Percentiles rank a stretch among this genome's conserved stretches.
These are phyloP conservation scores for Meandrina meandrites DNA, from an alignment of 92 coral and sea anemone species.

Conservation along the genomic window DNA sequence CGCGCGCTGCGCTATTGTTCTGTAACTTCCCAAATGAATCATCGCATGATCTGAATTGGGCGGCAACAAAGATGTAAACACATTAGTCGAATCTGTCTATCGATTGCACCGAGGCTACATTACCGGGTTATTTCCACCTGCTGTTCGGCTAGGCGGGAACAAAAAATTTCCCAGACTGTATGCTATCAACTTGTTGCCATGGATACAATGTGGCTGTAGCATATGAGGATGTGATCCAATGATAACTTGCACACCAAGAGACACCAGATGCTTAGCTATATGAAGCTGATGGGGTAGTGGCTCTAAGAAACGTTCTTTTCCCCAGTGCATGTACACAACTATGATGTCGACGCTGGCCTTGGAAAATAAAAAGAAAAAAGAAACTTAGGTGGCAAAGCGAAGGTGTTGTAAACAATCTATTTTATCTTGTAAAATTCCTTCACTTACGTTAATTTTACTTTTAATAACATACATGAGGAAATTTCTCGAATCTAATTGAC, in stretches of 20 bases:
- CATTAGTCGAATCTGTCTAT: no score
- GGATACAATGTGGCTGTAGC: slow-evolving; percentile 53
- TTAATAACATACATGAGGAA: no score
- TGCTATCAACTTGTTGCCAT: slow-evolving; percentile 40
- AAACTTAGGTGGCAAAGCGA: background rate
- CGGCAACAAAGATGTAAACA: no score
- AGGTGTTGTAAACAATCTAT: no score
- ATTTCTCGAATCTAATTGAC: no score
- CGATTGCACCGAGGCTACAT: no score
- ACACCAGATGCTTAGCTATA: slow-evolving; percentile 41
- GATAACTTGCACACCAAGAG: slow-evolving; percentile 67
- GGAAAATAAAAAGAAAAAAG: background rate
- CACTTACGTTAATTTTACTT: no score
- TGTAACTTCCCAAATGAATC: no score
- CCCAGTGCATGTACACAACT: slow-evolving; percentile 78
- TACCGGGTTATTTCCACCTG: slow-evolving; percentile 27
- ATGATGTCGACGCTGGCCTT: slow-evolving; percentile 54
- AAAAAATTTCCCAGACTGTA: slow-evolving; percentile 70
- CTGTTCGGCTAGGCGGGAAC: slow-evolving; percentile 32
- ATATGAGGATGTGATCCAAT: slow-evolving; percentile 70
- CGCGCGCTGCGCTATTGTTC: no score
- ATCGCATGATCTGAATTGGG: no score
- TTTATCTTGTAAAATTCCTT: no score
- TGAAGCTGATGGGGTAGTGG: slow-evolving; percentile 39
- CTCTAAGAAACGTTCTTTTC: slow-evolving; percentile 26